A percentile compares a stretch with the other conserved stretches of the same genome.
Conservation (phyloP, 2,888 invertebrate genomes). For the Leptogaster cylindrica region DNA sequence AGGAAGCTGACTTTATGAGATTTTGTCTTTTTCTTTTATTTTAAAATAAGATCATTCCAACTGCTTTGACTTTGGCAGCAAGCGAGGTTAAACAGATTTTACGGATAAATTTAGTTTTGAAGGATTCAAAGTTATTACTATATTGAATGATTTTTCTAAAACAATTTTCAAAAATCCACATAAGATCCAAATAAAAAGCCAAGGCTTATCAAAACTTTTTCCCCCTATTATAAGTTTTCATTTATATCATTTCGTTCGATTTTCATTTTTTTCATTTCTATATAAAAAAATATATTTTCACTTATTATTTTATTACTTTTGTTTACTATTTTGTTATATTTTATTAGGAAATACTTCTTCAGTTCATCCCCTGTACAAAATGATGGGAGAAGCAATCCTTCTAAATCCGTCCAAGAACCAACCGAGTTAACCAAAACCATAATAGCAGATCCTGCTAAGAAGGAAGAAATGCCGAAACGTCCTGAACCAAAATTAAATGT, state of each 20-base stretch:
- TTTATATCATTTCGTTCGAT: conserved; percentile 6
- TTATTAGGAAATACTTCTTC: conserved; percentile 60
- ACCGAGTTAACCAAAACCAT: no score
- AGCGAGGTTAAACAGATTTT: background rate
- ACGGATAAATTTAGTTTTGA: no score
- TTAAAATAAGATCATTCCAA: background rate
- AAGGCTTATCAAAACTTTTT: background rate
- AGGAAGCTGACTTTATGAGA: no score
- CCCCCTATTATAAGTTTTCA: background rate
- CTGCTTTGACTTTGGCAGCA: conserved; percentile 1
- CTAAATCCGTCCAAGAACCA: no score
- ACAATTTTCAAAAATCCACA: no score
- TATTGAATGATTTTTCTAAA: no score
- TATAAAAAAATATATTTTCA: no score
- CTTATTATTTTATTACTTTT: conserved; percentile 1
- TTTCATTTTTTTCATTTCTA: background rate
- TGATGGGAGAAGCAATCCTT: conserved; percentile 56
- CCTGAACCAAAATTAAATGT: conserved; percentile 42
- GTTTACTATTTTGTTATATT: conserved; percentile 41
- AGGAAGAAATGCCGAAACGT: conserved; percentile 47
- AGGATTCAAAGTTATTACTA: no score
- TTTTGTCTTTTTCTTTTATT: no score
- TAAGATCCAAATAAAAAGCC: no score
- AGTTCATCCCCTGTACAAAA: conserved; percentile 58
- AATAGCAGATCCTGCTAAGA: conserved; percentile 46